These are phyloP conservation scores for Junco hyemalis DNA, from an alignment of 2,113 vertebrate species.

Conservation along the genomic window DNA sequence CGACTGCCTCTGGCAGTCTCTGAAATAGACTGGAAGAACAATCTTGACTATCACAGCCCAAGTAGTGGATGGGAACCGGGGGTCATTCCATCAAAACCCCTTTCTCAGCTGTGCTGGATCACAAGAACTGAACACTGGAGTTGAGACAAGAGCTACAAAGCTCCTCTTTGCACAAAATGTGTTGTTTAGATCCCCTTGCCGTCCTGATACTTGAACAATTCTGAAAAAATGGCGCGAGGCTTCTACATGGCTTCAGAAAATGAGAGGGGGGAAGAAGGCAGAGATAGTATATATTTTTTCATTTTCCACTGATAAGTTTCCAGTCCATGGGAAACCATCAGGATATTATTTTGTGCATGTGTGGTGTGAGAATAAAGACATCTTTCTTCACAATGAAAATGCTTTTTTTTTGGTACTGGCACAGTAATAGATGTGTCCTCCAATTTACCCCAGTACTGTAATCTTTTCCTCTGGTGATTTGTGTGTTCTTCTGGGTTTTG, in stretches of 20 bases:
- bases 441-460: background rate
- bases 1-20: background rate
- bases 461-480: background rate
- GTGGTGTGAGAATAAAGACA: background rate
- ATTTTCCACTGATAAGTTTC: background rate
- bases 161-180: background rate
- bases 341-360: background rate
- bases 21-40: background rate
- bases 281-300: background rate
- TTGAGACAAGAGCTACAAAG: background rate
- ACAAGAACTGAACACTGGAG: background rate
- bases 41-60: background rate
- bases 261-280: background rate
- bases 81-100: background rate
- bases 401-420: background rate
- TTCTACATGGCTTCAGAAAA: background rate
- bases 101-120: background rate
- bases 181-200: background rate
- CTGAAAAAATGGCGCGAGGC: background rate
- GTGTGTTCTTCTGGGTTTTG: background rate
- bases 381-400: background rate
- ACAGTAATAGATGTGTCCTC: background rate
- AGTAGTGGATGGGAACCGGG: background rate
- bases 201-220: rapidly evolving
- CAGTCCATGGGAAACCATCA: background rate